These are phyloP conservation scores for Branchellion lobata DNA, from an alignment of 2,888 invertebrate species.

Conservation along the genomic window DNA sequence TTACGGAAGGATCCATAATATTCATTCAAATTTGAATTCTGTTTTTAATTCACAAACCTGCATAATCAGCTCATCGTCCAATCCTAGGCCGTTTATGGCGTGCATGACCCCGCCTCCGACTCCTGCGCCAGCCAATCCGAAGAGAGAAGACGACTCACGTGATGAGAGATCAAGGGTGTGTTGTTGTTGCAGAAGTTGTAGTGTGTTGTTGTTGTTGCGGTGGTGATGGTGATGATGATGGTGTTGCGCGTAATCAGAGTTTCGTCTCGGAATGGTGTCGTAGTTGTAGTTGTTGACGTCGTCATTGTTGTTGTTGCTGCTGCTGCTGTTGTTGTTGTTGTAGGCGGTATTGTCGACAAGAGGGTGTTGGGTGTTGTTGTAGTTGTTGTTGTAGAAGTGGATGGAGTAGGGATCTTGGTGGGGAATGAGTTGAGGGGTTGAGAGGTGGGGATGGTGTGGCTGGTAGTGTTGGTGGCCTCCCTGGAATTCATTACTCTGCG, in stretches of 20 bases:
- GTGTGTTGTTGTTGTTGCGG: conserved; percentile 4
- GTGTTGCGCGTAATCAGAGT: not conserved
- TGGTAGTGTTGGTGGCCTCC: not conserved
- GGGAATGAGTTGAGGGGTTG: not conserved
- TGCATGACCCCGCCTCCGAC: conserved; percentile 38
- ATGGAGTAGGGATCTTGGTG: not conserved
- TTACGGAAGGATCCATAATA: too few relatives aligned
- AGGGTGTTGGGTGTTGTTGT: not conserved
- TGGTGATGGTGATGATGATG: not conserved
- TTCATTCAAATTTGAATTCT: too few relatives aligned
- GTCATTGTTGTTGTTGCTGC: not conserved
- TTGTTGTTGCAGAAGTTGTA: conserved; percentile 20
- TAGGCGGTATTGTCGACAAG: not conserved
- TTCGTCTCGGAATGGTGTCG: not conserved
- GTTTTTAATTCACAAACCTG: conserved; percentile 11
- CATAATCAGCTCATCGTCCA: conserved; percentile 41
- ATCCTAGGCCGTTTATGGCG: conserved; percentile 16
- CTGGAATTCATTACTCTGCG: too few relatives aligned
- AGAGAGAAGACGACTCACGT: conserved; percentile 39
- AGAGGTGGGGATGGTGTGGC: not conserved
- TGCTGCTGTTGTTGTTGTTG: not conserved
- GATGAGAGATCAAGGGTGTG: conserved; percentile 18
- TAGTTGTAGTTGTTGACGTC: not conserved
- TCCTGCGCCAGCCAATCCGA: conserved; percentile 34
- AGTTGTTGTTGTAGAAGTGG: conserved; percentile 8